phyloP scores from a whole-genome alignment of 1,140 invertebrate species.

The Drosophila murphyi region DNA sequence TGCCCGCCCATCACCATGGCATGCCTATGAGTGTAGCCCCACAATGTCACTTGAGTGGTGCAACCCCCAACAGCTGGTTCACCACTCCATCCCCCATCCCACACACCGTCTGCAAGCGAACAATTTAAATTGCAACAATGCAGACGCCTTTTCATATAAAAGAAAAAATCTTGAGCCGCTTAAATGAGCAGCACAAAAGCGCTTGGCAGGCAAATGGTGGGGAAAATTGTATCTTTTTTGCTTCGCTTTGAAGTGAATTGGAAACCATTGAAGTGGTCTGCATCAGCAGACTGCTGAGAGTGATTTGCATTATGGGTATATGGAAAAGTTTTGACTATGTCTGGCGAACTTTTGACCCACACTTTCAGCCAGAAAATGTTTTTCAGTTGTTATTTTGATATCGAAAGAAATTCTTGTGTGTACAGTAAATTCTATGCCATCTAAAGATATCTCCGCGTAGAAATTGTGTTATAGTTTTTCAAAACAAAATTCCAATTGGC shows the following conservation, averaged over 20 bases:
- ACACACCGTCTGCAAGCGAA: slow-evolving; percentile 15
- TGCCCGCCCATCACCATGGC: slow-evolving; percentile 26
- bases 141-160: slow-evolving; percentile 49
- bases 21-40: slow-evolving; percentile 33
- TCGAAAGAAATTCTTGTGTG: slow-evolving; percentile 2
- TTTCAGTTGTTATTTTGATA: slow-evolving; percentile 16
- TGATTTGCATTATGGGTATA: slow-evolving; percentile 61
- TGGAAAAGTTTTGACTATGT: slow-evolving; percentile 66
- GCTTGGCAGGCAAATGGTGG: neutral
- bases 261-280: slow-evolving; percentile 75
- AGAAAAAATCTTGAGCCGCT: slow-evolving; percentile 43
- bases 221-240: slow-evolving; percentile 36
- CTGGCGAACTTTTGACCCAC: slow-evolving; percentile 68
- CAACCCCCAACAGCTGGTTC: neutral
- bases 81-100: slow-evolving; percentile 2
- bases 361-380: slow-evolving; percentile 35
- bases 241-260: slow-evolving; percentile 68
- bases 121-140: slow-evolving; percentile 75
- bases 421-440: neutral
- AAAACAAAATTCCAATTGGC: neutral
- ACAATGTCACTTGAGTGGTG: slow-evolving; percentile 61
- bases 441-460: slow-evolving; percentile 1
- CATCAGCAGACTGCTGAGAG: slow-evolving; percentile 5
- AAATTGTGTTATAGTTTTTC: slow-evolving; percentile 11
- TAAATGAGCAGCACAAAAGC: slow-evolving; percentile 21